Base-by-base conservation (phyloP, 2,888 invertebrate species). In the Melikaiella ostensackeni region DNA sequence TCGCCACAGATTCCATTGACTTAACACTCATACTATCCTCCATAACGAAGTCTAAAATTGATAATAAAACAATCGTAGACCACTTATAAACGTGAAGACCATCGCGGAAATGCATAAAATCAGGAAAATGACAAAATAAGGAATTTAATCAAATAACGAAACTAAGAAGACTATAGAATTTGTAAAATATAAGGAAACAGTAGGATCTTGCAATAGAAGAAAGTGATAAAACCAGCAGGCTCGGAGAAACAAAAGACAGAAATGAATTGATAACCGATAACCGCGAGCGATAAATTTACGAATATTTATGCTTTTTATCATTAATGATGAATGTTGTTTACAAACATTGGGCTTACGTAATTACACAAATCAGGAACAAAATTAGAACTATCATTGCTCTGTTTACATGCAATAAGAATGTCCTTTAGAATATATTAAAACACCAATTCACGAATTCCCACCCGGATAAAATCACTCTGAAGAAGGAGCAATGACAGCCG, bases 1-100 rank as follows among this genome's bases (percentile, higher is more conserved):
- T 94, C 77, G 94, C 94, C 86, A 94, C 92, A 80, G 95, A 95
- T 91, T 95, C 95, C 86, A 94, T 93, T 78, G 95, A 95, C 91
- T 94, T 94, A 46, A 94, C 93, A 87, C 95, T 95, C 87, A 94
- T 91, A 91, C 93, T 94, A 92, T 94, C 94, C 92, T 94, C 94
- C 94, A 94, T 94, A 91, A 92, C 92, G 90, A 92, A 85, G 81
- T 86, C 91, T 89, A 77, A 16, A 84, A 84, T 59, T 55, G 30
- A 24, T 64, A 62, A 80, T 11, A 74, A 63, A 61, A 77, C 38
- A 73, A 63, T 75, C 42, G 57, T 62, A 75, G 55, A 74, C 74
- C 70, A 70, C 30, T 55, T 13, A 55, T 50, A 11, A 6, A 70
- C 30, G 59, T 50, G 11, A n/a, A 50, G 27, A 21, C 5, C 46